Conservation (phyloP, 2,797 vertebrate species). For the Notoglanidium macrostoma region DNA sequence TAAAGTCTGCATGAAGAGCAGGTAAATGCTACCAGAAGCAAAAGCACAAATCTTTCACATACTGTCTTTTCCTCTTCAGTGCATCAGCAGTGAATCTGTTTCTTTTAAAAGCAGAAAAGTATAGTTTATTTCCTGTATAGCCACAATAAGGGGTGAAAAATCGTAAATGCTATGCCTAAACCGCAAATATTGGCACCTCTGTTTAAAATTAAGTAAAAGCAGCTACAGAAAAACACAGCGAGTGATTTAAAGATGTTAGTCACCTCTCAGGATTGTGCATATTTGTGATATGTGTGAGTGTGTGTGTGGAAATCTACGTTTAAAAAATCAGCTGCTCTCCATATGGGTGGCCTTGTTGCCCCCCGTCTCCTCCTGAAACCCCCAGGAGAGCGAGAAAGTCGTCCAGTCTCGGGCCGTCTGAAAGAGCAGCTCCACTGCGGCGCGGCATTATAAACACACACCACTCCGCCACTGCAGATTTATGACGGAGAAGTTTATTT, state of each 20-base stretch:
- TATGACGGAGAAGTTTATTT: constrained; percentile 65
- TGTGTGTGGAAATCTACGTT: constrained; percentile 3
- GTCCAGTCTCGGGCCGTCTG: constrained; percentile 61
- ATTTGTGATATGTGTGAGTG: not conserved
- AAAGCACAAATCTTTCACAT: not conserved
- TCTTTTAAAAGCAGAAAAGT: not conserved
- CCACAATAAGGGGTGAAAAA: not conserved
- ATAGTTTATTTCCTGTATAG: not conserved
- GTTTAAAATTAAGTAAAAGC: not conserved
- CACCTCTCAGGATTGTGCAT: not conserved
- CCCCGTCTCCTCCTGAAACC: constrained; percentile 42
- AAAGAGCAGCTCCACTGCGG: not conserved
- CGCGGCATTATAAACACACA: constrained; percentile 65
- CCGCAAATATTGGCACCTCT: not conserved
- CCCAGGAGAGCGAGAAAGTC: constrained; percentile 63
- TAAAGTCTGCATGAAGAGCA: too few species aligned
- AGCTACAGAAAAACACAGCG: not conserved
- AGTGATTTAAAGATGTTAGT: not conserved
- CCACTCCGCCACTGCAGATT: constrained; percentile 66
- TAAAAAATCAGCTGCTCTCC: constrained; percentile 84
- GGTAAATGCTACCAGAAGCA: too few species aligned
- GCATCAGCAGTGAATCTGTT: not conserved
- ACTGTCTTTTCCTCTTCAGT: not conserved
- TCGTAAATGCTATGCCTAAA: not conserved
- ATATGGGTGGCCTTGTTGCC: constrained; percentile 78